Evolutionary conservation across 1,140 invertebrate species (phyloP).

Genomic region (Pomacea maculata): DNA sequence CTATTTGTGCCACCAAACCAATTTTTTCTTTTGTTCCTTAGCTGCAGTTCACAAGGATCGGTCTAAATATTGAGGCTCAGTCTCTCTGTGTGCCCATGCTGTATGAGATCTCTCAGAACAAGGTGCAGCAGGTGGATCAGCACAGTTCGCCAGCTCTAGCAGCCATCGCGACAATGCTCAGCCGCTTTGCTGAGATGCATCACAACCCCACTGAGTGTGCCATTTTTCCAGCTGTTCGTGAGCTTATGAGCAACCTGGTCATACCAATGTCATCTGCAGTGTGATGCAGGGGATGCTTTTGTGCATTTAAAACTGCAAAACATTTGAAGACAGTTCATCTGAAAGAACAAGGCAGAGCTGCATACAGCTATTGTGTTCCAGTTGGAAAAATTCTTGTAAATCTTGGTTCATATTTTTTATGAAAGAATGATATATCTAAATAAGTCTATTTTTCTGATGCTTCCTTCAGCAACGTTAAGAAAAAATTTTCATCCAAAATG

Average conservation of each 20-base stretch:
- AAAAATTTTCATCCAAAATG: too few species aligned
- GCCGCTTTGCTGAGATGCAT: slow-evolving; percentile 74
- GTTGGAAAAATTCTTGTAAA: too few species aligned
- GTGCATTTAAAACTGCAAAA: too few species aligned
- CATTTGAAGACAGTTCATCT: too few species aligned
- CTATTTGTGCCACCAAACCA: not conserved
- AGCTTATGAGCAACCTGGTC: slow-evolving; percentile 81
- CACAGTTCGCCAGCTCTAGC: slow-evolving; percentile 44
- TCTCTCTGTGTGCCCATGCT: slow-evolving; percentile 87
- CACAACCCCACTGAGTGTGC: slow-evolving; percentile 79
- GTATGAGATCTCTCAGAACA: slow-evolving; percentile 86
- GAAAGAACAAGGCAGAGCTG: too few species aligned
- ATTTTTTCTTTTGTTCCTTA: slow-evolving; percentile 53
- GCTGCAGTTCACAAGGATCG: slow-evolving; percentile 85
- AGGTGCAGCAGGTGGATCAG: slow-evolving; percentile 84
- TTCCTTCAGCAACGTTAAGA: too few species aligned
- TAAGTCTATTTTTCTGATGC: too few species aligned
- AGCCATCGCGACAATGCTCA: slow-evolving; percentile 75
- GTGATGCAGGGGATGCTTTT: not conserved
- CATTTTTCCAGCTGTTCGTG: slow-evolving; percentile 86
- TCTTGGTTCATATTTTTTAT: too few species aligned
- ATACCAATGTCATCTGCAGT: slow-evolving; percentile 43
- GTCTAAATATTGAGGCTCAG: slow-evolving; percentile 72
- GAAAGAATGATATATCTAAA: too few species aligned
- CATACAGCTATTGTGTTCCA: too few species aligned